Evolutionary conservation across 2,113 vertebrate species (phyloP), one percentile per base, ranked within the genome.

Genomic region (Odocoileus virginianus): DNA sequence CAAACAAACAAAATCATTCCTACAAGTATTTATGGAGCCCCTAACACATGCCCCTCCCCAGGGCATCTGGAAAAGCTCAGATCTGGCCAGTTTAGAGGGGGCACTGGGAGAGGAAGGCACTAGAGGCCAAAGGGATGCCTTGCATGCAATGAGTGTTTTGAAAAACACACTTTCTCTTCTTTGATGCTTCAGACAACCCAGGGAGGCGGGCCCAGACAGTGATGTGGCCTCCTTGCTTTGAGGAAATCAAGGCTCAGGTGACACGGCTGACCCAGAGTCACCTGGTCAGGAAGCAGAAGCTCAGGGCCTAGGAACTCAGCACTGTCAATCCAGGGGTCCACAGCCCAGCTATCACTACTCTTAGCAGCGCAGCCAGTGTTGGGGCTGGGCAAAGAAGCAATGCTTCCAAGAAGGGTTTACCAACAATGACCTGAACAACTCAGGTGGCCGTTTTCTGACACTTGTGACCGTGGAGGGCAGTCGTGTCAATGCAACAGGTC

Each of bases 1-100:
- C 97, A 98, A 98, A 98, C 96, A 98, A 96, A 98, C 97, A 97
- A 87, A 97, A 94, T 94, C 94, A 95, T 92, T 96, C 96, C 92
- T 95, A 23, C 76, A 54, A 95, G 96, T 96, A 97, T 98, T 97
- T 96, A 98, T 96, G 97, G 96, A 98, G 87, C 64, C 85, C 87
- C 58, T 89, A 76, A 60, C 90, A 91, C 9, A 28, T 16, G 28
- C 87, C 87, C 78, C 87, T 90, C 87, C 95, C 90, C 60, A 28
- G 1, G 8, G 98, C 98, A 98, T 98, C 98, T 98, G 98, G 98
- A 98, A 98, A 97, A 98, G 92, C 97, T 98, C 98, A 98, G 95
- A 76, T 67, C 92, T 52, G 94, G 89, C 95, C 95, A 89, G 74
- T 96, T 97, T 82, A 94, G 94, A 97, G 93, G 12, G 13, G 92